phyloP scores from a whole-genome alignment of 2,888 invertebrate species.

The Archips crataeganus region DNA sequence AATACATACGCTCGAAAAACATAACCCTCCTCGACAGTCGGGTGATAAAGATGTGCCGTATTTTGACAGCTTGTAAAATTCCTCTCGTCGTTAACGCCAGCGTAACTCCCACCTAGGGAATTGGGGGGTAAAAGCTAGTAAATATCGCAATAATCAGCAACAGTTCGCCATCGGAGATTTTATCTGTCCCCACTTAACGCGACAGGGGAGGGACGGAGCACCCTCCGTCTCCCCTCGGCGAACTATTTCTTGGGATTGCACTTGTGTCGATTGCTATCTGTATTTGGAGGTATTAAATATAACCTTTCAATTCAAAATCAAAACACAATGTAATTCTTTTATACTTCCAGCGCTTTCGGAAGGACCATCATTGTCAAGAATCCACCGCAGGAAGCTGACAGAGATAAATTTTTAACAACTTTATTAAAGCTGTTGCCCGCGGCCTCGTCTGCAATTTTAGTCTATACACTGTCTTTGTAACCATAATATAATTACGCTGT shows the following conservation, averaged over 20 bases:
- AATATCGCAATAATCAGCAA: slow-evolving; percentile 4
- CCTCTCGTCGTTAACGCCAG: background rate
- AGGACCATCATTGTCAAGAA: no score
- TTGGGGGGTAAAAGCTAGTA: slow-evolving; percentile 1
- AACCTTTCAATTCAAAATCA: no score
- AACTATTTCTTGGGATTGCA: slow-evolving; percentile 1
- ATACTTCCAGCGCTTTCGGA: no score
- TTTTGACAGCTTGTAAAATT: background rate
- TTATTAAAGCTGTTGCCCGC: no score
- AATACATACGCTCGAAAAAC: no score
- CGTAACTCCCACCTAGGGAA: background rate
- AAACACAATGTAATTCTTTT: no score
- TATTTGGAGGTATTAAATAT: background rate
- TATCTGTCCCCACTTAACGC: slow-evolving; percentile 28
- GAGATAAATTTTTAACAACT: no score
- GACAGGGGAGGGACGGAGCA: background rate
- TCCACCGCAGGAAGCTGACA: no score
- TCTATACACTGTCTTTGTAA: no score
- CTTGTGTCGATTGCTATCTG: slow-evolving; percentile 5
- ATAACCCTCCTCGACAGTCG: no score
- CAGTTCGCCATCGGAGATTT: slow-evolving; percentile 19
- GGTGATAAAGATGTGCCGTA: background rate
- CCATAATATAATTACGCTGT: no score
- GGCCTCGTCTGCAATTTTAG: no score
- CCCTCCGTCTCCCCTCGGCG: background rate